Evolutionary conservation across 2,888 invertebrate species (phyloP), one percentile per base, ranked within the genome.

Genomic region (Furcula furcula): DNA sequence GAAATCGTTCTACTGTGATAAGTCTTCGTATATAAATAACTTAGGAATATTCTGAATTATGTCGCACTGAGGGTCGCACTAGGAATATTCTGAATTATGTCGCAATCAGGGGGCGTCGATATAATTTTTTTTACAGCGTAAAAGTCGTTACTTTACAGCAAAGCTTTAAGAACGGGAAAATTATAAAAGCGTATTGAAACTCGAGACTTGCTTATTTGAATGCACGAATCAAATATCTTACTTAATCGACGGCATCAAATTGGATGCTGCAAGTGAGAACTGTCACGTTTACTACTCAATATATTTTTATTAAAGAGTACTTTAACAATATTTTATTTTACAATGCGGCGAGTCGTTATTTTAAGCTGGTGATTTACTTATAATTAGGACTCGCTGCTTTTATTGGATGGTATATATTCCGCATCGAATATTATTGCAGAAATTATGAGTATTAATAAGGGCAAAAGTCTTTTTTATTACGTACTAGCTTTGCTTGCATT

Each of bases 231-330:
- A 64, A 65, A 73, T 72, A 71, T 65, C 63, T 70, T 66, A 72
- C 56, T 72, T 74, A 67, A 75, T 75, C 64, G 65, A 62, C 55
- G 55, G 37, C 61, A 64, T 64, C 55, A 64, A 64, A 70, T 74
- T 67, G 76, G 72, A 55, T 63, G 61, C 46, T n/a, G 29, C 49
- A 62, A 74, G 70, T 71, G 66, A 67, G 70, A 76, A 76, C 58
- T 75, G 73, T 75, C 76, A 66, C 64, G 50, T 72, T 71, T 64
- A 73, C 68, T 68, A 60, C 66, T 54, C 64, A 64, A 68, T 76
- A 70, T 74, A 67, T 74, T 74, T 60, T 62, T 63, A 73, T 76
- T 68, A 72, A 72, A 65, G 61, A 55, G 65, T 63, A 55, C 50
- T 63, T 74, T 63, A 55, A 62, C 65, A 63, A 61, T 49, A 50